Base-by-base conservation (phyloP, 2,888 invertebrate genomes). In the Eucera pruinosa region DNA sequence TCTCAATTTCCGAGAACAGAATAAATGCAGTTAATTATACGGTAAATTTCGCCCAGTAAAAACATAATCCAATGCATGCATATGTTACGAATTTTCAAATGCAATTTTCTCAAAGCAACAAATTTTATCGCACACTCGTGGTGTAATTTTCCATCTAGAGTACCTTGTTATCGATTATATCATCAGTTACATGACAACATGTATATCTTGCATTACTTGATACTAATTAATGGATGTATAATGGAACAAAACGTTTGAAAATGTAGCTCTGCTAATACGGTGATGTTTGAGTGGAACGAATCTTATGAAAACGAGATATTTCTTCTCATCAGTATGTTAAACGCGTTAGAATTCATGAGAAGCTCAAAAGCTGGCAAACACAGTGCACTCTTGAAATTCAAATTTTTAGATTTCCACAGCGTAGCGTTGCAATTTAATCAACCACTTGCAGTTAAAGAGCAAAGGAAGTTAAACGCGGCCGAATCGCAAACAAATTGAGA, bases 291-390 rank as follows among this genome's bases (percentile, higher is more conserved):
- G n/a, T 25, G 11, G 20, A 45, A 45, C 18, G 55, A 55, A 62
- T 39, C 55, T 39, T 45, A 25, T 48, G 25, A 27, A 62, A 54
- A 50, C 45, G 41, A 30, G 48, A 47, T 45, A 36, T 45, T 61
- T 9, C 30, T 15, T 7, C 57, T 36, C 55, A 25, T 48, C 25
- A 43, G 33, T 23, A 57, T 15, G 57, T 52, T 48, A 36, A 65
- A 48, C 55, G 18, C 65, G 23, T 71, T 45, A 41, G 48, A 45
- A 65, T 65, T 71, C 71, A 41, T 65, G 55, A 47, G 48, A 23
- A 20, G 23, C 30, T 60, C 45, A 48, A 47, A 64, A 30, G 47
- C 39, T 27, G 65, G 18, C 39, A 36, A 58, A 25, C 57, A 7
- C 41, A 41, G 25, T 4, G 25, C 55, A 7, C 23, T 45, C 23